These are phyloP conservation scores for Pachyseris speciosa DNA, from an alignment of 64 coral and sea anemone species.

Conservation along the genomic window DNA sequence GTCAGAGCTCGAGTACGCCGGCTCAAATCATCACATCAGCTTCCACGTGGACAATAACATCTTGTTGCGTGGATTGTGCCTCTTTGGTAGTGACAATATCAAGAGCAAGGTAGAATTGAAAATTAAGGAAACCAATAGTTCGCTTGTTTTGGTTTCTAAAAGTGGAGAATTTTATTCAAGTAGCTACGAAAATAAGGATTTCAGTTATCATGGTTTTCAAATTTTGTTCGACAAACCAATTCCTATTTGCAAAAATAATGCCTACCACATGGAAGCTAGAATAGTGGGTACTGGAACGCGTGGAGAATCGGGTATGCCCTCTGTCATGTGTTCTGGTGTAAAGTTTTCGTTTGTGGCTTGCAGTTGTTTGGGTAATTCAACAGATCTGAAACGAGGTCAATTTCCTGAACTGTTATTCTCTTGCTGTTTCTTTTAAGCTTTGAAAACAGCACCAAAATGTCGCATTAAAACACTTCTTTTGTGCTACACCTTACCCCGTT, in stretches of 20 bases:
- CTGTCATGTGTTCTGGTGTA: not conserved
- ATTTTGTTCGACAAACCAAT: not conserved
- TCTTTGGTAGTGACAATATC: slow-evolving; percentile 4
- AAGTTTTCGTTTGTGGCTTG: not conserved
- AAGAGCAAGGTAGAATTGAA: not conserved
- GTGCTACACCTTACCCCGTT: too few species aligned
- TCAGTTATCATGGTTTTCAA: slow-evolving; percentile 6
- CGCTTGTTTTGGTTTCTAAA: not conserved
- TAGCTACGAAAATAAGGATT: not conserved
- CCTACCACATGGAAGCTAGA: not conserved
- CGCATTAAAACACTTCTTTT: too few species aligned
- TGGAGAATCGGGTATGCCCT: not conserved
- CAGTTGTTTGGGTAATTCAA: slow-evolving; percentile 23
- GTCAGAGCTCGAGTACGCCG: not conserved
- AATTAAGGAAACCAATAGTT: not conserved
- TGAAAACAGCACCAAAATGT: too few species aligned
- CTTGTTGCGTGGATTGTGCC: not conserved
- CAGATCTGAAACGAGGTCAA: not conserved
- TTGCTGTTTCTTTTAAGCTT: too few species aligned
- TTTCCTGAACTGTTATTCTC: slow-evolving; percentile 13
- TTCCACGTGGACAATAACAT: not conserved
- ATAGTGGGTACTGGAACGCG: not conserved
- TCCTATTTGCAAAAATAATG: too few species aligned
- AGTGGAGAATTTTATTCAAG: slow-evolving; percentile 1
- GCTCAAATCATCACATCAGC: not conserved